phyloP scores from a whole-genome alignment of 2,113 vertebrate species.

The Arvicanthis niloticus region DNA sequence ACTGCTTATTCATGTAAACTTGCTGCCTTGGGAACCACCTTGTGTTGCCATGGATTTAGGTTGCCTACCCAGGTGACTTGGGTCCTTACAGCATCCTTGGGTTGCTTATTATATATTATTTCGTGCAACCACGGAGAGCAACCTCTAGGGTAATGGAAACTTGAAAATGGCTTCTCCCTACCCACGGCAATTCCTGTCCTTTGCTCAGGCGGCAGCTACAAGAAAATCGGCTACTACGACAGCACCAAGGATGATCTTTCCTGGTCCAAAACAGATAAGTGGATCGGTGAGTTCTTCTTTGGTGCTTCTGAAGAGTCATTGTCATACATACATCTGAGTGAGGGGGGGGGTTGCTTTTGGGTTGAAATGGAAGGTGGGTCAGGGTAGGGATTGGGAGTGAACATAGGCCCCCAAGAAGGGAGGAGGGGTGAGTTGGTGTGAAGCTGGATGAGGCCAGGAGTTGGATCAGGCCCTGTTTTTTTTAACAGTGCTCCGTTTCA shows the following conservation, averaged over 20 bases:
- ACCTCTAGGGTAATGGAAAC: neutral
- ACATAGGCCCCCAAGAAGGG: neutral
- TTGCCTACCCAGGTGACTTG: neutral
- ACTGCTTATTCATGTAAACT: too few relatives aligned
- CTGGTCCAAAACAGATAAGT: constrained; percentile 95
- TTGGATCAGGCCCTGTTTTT: neutral
- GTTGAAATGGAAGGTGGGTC: neutral
- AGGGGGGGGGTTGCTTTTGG: neutral
- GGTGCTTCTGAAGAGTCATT: neutral
- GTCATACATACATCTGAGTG: neutral
- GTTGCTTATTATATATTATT: neutral
- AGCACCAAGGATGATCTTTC: constrained; percentile 97
- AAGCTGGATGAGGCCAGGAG: neutral
- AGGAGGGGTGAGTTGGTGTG: neutral
- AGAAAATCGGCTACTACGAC: constrained; percentile 98
- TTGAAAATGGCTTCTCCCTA: neutral
- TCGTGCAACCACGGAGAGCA: neutral
- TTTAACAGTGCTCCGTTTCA: neutral
- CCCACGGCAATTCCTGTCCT: neutral
- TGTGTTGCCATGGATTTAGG: neutral
- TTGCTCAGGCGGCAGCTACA: constrained; percentile 92
- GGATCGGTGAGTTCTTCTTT: constrained; percentile 90
- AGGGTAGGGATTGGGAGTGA: neutral
- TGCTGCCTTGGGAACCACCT: neutral
- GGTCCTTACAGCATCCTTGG: neutral